Evolutionary conservation across 1,140 invertebrate genomes (phyloP), one percentile per base, ranked within the genome.

Genomic region (Listronotus oregonensis): DNA sequence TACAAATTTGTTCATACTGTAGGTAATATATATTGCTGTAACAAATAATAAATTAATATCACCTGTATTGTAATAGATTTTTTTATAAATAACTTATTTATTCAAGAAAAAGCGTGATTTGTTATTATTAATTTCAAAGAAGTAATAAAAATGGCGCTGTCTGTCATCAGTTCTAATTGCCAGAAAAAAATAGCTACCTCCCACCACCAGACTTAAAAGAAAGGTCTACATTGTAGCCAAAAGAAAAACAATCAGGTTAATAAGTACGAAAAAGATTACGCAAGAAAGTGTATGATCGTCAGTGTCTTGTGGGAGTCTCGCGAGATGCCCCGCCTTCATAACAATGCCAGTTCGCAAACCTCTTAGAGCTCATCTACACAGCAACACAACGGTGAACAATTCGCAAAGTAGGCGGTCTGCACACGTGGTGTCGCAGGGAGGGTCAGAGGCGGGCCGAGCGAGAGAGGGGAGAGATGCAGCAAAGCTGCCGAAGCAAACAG

Each of bases 281-380:
- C 66, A 71, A 71, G 66, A 61, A 67, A 59, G 54, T 52, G 54
- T 71, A 70, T 66, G 51, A 71, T 75, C 70, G 58, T 70, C 71
- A 74, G 70, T 71, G 74, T 76, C 64, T 73, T 68, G 73, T 73
- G 74, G 74, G 74, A 68, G 75, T 75, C 69, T 59, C 73, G 32
- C 56, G 46, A 39, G 56, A 60, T 66, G 72, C 75, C 76, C 69
- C 70, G 66, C 70, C 68, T 58, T 44, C 59, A 70, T 58, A 77
- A 77, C 75, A 77, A 75, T 77, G 71, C 75, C 71, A 70, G 61
- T 70, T 70, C 64, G 69, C 65, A 46, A 64, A 61, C 56, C 66
- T 64, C 51, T 59, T 58, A 49, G 10, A 40, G 64, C 44, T 49
- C 49, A 50, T 49, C 62, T 57, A 50, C 62, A 43, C 62, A 55